phyloP scores from a whole-genome alignment of 2,797 vertebrate species.

The Enteromius argenteus region DNA sequence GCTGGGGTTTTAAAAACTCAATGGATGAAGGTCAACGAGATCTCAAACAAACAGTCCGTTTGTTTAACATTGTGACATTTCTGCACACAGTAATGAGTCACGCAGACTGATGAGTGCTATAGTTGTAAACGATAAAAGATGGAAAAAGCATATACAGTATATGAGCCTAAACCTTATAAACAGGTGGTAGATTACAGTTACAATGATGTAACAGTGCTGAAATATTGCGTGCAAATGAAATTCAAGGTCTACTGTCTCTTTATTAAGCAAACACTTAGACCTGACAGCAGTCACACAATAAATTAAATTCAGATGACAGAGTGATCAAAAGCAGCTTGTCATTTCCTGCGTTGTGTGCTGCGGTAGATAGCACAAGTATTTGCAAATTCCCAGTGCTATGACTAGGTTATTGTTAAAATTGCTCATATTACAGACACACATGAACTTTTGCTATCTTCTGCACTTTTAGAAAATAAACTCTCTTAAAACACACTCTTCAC shows the following conservation, averaged over 20 bases:
- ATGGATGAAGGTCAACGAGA: background rate
- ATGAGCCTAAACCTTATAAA: constrained; percentile 1
- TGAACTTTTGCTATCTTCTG: background rate
- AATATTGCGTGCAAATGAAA: constrained; percentile 10
- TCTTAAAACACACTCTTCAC: background rate
- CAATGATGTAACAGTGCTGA: constrained; percentile 9
- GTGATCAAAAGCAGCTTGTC: constrained; percentile 41
- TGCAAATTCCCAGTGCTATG: background rate
- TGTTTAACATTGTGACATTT: constrained; percentile 33
- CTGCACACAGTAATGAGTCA: constrained; percentile 3
- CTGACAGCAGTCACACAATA: constrained; percentile 30
- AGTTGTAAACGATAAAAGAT: background rate
- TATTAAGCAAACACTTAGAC: constrained; percentile 53
- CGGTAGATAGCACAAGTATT: background rate
- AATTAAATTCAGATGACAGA: constrained; percentile 61
- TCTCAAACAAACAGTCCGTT: background rate
- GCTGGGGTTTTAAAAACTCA: background rate
- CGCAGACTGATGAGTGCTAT: background rate
- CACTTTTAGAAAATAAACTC: constrained; percentile 4
- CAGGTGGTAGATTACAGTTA: background rate
- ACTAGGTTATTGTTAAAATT: background rate
- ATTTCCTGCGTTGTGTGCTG: constrained; percentile 18
- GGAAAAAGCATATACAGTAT: background rate
- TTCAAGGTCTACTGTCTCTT: constrained; percentile 52
- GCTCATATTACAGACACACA: background rate